Base-by-base conservation (phyloP, 2,113 vertebrate genomes). In the Triplophysa rosa region DNA sequence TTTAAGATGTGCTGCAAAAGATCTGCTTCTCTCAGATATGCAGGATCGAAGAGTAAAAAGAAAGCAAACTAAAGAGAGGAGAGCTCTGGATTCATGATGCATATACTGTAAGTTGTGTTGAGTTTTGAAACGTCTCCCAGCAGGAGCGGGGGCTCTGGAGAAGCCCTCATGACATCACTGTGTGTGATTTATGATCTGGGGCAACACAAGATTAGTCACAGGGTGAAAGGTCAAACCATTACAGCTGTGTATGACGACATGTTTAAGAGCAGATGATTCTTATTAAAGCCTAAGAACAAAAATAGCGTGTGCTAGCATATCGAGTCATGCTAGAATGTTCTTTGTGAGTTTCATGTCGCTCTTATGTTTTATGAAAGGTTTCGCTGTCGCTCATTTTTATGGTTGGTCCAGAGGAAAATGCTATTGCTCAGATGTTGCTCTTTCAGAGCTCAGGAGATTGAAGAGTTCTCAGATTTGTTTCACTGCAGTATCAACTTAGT, bases 131-230 rank as follows among this genome's bases (percentile, higher is more conserved):
- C 80, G 83, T 79, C 82, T 89, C 83, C 87, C 86, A 77, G 86
- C 83, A 86, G 82, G 83, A 85, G 79, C 10, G 63, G 9, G 81
- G 82, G 76, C 77, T 17, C 75, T 79, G 77, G 63, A 77, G 71
- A 86, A 78, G 84, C 84, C 80, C 86, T 85, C 87, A 47, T 84
- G 85, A 89, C 87, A 85, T 73, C 81, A 82, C 79, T 73, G 58
- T 13, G 58, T 13, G 21, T 91, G 90, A 92, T 92, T 92, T 91
- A 92, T 90, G 75, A 85, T 86, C 84, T 80, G 74, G 87, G 85
- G 87, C 86, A 90, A 91, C 88, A 86, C 80, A 83, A 89, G 89
- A 92, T 92, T 92, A 92, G 91, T 92, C 90, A 91, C 81, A 84
- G 89, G 90, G 86, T 92, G 82, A 89, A 88, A 89, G 91, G 90